phyloP scores from a whole-genome alignment of 2,797 vertebrate genomes.

The Aselliscus stoliczkanus region DNA sequence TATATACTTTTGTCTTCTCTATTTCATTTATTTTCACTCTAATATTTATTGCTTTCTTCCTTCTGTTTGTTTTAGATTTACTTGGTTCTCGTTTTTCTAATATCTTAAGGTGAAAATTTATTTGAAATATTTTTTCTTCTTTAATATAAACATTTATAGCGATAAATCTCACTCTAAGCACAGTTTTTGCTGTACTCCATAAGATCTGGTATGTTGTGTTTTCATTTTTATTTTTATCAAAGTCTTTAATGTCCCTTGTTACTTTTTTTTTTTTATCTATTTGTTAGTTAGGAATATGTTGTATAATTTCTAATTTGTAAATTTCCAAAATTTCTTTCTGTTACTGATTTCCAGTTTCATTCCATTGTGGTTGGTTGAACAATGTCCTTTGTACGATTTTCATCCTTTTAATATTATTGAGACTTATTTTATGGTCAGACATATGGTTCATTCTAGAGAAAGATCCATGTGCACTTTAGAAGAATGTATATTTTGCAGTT shows the following conservation, averaged over 20 bases:
- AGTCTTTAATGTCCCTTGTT: neutral
- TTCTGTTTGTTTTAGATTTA: neutral
- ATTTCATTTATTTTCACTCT: neutral
- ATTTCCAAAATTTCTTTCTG: neutral
- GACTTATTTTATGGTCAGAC: neutral
- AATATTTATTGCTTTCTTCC: neutral
- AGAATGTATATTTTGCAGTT: neutral
- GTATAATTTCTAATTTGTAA: neutral
- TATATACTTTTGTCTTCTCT: neutral
- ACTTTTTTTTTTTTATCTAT: neutral
- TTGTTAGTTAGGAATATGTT: neutral
- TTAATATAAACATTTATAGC: neutral
- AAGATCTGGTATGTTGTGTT: neutral
- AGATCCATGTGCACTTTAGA: neutral
- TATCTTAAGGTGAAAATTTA: neutral
- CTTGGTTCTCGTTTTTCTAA: neutral
- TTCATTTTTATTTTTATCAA: neutral
- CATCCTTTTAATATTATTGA: neutral
- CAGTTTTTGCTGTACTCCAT: neutral
- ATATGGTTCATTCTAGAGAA: neutral
- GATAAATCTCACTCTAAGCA: neutral
- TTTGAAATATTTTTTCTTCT: neutral
- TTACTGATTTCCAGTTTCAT: neutral
- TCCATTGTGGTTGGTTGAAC: neutral
- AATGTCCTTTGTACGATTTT: neutral